phyloP scores from a whole-genome alignment of 2,113 vertebrate genomes.

The Misgurnus anguillicaudatus region DNA sequence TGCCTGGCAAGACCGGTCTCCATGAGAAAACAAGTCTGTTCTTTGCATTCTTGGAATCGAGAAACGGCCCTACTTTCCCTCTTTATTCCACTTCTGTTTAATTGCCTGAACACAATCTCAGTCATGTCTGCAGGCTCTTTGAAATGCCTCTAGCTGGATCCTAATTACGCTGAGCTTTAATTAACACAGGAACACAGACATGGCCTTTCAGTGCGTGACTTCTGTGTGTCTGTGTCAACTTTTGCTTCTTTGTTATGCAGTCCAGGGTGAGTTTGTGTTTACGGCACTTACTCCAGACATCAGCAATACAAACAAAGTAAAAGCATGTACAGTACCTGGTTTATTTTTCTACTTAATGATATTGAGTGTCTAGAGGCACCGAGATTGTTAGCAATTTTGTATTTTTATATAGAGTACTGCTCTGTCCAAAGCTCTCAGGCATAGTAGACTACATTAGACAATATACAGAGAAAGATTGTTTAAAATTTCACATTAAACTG shows the following conservation, averaged over 20 bases:
- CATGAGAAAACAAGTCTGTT: no score
- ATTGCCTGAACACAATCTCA: slow-evolving; percentile 44
- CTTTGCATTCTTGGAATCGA: no score
- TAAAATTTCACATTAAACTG: slow-evolving; percentile 2
- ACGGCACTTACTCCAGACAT: neutral
- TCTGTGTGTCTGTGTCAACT: slow-evolving; percentile 24
- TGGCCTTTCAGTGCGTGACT: slow-evolving; percentile 36
- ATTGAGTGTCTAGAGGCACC: slow-evolving; percentile 14
- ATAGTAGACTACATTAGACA: slow-evolving; percentile 33
- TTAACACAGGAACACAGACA: slow-evolving; percentile 40
- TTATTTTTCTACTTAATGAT: neutral
- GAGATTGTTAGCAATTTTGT: slow-evolving; percentile 16
- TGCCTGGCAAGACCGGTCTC: no score
- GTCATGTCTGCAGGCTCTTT: slow-evolving; percentile 45
- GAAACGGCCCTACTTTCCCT: neutral
- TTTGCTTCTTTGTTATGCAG: slow-evolving; percentile 12
- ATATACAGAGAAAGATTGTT: slow-evolving; percentile 34
- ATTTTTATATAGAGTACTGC: slow-evolving; percentile 17
- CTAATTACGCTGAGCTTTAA: slow-evolving; percentile 53
- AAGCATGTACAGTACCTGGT: neutral
- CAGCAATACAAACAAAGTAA: neutral
- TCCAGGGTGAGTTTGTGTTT: neutral
- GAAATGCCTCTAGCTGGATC: slow-evolving; percentile 46
- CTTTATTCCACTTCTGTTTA: slow-evolving; percentile 31
- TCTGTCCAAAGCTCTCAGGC: slow-evolving; percentile 16